A percentile compares a stretch with the other conserved stretches of the same genome.
Conservation (phyloP, 2,797 vertebrate species). For the Galaxias olidus region DNA sequence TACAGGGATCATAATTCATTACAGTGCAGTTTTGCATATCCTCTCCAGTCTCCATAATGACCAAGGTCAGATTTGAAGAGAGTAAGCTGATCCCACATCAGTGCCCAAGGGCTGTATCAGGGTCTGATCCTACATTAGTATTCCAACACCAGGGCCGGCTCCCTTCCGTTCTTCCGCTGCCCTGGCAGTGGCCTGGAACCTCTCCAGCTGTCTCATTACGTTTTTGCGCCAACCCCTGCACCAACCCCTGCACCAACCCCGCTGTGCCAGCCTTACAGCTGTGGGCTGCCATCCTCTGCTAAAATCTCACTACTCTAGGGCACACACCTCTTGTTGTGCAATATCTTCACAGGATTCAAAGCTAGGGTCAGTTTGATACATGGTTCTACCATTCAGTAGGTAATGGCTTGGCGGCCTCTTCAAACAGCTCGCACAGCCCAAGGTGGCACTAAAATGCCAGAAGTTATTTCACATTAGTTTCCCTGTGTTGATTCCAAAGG, state of each 20-base stretch:
- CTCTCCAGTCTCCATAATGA: neutral
- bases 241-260: neutral
- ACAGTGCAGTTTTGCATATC: neutral
- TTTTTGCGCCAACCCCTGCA: neutral
- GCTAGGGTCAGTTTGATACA: too few relatives aligned
- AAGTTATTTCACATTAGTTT: too few relatives aligned
- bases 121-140: neutral
- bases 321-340: too few relatives aligned
- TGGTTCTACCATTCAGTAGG: too few relatives aligned
- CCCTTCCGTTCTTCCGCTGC: neutral
- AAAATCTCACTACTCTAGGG: neutral
- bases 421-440: too few relatives aligned
- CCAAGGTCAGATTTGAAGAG: neutral
- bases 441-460: too few relatives aligned
- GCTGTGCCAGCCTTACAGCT: neutral
- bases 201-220: slow-evolving; percentile 1
- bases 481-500: too few relatives aligned
- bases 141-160: neutral
- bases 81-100: neutral
- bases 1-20: too few relatives aligned
- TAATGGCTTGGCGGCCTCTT: too few relatives aligned
- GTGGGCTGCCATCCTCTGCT: neutral
- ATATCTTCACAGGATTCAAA: too few relatives aligned
- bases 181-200: neutral
- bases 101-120: slow-evolving; percentile 1